phyloP scores from a whole-genome alignment of 2,888 invertebrate genomes.

The Dicycla oo region DNA sequence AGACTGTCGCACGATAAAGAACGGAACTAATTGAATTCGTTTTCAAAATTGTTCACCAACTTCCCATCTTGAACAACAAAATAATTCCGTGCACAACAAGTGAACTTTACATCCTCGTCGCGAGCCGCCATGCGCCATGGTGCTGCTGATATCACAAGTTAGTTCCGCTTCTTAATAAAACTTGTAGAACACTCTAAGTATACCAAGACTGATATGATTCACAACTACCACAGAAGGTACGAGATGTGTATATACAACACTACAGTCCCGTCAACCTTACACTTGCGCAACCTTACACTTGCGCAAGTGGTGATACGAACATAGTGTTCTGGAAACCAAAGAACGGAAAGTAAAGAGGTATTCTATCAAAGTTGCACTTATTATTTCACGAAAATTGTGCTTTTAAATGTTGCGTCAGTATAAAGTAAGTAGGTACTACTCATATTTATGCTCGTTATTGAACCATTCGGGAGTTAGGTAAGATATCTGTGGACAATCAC shows the following conservation, averaged over 20 bases:
- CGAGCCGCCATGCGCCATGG: conserved; percentile 1
- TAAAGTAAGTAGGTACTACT: too few species aligned
- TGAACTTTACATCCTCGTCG: conserved; percentile 36
- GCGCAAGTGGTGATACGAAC: too few species aligned
- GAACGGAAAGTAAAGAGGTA: too few species aligned
- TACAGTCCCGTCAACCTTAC: too few species aligned
- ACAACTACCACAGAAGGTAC: too few species aligned
- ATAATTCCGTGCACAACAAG: conserved; percentile 4
- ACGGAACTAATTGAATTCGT: not conserved
- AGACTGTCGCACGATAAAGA: not conserved
- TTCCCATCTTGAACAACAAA: conserved; percentile 15
- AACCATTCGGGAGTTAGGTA: not conserved
- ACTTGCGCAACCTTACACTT: too few species aligned
- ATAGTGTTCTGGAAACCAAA: too few species aligned
- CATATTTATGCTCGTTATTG: not conserved
- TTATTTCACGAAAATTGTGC: too few species aligned
- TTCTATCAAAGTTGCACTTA: too few species aligned
- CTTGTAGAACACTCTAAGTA: conserved; percentile 36
- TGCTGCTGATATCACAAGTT: conserved; percentile 41
- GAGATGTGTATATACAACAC: too few species aligned
- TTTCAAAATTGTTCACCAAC: not conserved
- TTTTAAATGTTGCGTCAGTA: too few species aligned
- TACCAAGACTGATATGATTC: too few species aligned
- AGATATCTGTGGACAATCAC: not conserved
- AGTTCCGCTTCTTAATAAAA: conserved; percentile 47